A percentile compares a stretch with the other conserved stretches of the same genome.
These are phyloP conservation scores for Tympanuchus pallidicinctus DNA, from an alignment of 2,113 vertebrate genomes.

Conservation along the genomic window DNA sequence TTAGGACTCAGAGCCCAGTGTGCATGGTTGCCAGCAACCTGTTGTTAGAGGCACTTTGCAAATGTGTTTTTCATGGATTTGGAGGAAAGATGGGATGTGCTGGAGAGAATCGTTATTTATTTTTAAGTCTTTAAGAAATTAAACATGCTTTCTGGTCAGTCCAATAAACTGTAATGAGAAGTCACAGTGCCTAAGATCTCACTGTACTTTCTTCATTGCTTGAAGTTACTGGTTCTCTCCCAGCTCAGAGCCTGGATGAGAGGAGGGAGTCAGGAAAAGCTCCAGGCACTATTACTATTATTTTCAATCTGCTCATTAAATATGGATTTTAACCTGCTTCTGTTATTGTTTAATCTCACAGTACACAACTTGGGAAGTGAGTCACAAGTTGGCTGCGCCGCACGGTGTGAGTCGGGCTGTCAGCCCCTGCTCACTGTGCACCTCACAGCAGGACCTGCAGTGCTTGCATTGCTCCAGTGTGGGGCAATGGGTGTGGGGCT, in stretches of 20 bases:
- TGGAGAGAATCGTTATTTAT: neutral
- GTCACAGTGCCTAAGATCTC: neutral
- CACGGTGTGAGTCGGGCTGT: neutral
- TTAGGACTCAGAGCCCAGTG: neutral
- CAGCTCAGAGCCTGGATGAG: neutral
- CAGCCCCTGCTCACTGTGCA: conserved; percentile 5
- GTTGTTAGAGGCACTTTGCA: neutral
- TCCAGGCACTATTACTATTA: neutral
- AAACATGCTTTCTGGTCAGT: neutral
- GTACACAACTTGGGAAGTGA: neutral
- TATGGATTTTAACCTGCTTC: conserved; percentile 35
- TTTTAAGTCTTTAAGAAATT: neutral
- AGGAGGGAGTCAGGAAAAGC: neutral
- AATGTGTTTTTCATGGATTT: neutral
- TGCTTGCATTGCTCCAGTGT: neutral
- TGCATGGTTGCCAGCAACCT: neutral
- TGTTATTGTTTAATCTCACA: conserved; percentile 50
- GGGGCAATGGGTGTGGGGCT: neutral
- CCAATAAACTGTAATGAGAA: neutral
- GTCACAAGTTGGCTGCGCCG: neutral
- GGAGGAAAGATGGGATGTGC: neutral
- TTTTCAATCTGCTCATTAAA: conserved; percentile 28
- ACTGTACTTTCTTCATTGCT: neutral
- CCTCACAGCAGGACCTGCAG: neutral
- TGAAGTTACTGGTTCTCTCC: neutral